phyloP scores from a whole-genome alignment of 2,113 vertebrate species.

The Promerops cafer region DNA sequence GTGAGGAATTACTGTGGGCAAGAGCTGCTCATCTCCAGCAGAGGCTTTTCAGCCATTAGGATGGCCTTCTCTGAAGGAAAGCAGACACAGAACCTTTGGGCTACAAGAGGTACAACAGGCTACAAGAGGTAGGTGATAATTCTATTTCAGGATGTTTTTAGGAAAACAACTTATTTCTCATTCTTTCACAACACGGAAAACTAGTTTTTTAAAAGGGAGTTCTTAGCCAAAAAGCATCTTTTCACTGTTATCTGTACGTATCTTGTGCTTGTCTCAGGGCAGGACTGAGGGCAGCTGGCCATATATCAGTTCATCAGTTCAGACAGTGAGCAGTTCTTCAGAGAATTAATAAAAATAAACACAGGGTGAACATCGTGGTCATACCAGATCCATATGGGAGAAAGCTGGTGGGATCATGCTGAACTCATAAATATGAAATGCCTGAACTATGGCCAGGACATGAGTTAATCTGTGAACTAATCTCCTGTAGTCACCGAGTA shows the following conservation, averaged over 20 bases:
- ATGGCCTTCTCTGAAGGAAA: not conserved
- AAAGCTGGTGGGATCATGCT: not conserved
- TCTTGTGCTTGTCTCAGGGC: not conserved
- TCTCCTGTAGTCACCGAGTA: not conserved
- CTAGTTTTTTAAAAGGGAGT: not conserved
- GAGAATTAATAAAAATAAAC: not conserved
- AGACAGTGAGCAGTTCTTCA: not conserved
- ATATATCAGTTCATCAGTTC: not conserved
- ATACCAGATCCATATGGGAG: not conserved
- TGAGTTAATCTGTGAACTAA: not conserved
- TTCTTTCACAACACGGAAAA: not conserved
- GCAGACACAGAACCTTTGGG: not conserved
- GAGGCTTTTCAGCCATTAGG: not conserved
- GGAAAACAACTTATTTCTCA: not conserved
- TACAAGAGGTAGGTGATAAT: not conserved
- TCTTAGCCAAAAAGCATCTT: not conserved
- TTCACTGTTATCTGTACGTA: not conserved
- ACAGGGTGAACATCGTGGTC: not conserved
- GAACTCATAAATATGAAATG: not conserved
- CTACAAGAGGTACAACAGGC: not conserved
- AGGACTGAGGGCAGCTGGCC: not conserved
- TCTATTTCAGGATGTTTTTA: not conserved
- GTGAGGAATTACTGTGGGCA: not conserved
- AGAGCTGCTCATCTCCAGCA: not conserved
- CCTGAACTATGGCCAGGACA: not conserved